phyloP scores from a whole-genome alignment of 2,113 vertebrate genomes.

The Oxygymnocypris stewartii region DNA sequence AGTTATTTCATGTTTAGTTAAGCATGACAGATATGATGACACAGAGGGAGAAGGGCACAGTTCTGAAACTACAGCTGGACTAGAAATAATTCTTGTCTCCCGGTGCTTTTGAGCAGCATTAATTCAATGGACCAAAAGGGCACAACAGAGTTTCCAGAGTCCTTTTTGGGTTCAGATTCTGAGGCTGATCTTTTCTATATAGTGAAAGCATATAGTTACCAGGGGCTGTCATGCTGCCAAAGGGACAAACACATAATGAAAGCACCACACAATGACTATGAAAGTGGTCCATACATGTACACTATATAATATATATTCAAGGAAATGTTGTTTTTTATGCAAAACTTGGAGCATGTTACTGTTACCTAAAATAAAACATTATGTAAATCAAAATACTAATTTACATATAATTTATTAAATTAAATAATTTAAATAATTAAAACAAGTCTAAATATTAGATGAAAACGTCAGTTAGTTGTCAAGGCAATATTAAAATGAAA shows the following conservation, averaged over 20 bases:
- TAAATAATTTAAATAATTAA: too few relatives aligned
- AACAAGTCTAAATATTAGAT: too few relatives aligned
- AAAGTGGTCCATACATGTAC: too few relatives aligned
- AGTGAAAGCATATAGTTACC: background rate
- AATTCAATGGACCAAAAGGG: background rate
- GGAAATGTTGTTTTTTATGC: background rate
- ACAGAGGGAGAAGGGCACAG: background rate
- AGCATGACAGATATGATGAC: conserved; percentile 8
- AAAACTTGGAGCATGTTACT: background rate
- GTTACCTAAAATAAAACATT: background rate
- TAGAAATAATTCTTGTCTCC: background rate
- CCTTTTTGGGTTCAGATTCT: background rate
- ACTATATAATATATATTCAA: background rate
- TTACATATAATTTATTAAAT: too few relatives aligned
- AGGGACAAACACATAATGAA: background rate
- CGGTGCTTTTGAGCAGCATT: background rate
- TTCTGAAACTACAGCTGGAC: background rate
- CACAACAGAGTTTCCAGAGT: background rate
- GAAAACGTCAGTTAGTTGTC: too few relatives aligned
- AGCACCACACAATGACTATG: background rate
- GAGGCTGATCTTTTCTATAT: background rate
- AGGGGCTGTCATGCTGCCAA: background rate
- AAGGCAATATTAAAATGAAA: too few relatives aligned
- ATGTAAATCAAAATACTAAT: too few relatives aligned
- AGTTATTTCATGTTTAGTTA: conserved; percentile 17